Conservation (phyloP, 1,140 invertebrate species). For the Drosophila lacertosa region DNA sequence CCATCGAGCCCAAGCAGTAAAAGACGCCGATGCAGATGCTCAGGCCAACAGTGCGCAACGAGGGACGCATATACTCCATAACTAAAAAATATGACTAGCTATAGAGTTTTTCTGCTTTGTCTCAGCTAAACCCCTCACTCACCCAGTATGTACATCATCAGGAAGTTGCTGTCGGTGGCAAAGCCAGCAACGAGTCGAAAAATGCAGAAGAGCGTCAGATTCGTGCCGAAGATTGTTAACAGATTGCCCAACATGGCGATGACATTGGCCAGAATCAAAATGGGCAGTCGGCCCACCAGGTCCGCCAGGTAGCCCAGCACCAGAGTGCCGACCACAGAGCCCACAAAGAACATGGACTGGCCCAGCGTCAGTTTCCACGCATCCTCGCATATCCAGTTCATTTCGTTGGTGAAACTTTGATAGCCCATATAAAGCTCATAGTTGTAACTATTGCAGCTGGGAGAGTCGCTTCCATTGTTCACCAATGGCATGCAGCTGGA, state of each 20-base stretch:
- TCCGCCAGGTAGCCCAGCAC: slow-evolving; percentile 86
- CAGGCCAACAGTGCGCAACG: slow-evolving; percentile 85
- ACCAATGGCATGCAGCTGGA: slow-evolving; percentile 51
- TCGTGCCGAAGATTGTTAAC: slow-evolving; percentile 85
- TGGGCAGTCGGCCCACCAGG: slow-evolving; percentile 86
- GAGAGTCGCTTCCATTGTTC: slow-evolving; percentile 4
- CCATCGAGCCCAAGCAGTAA: slow-evolving; percentile 85
- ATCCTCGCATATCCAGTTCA: slow-evolving; percentile 86
- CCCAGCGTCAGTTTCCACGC: slow-evolving; percentile 85
- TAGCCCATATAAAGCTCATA: slow-evolving; percentile 75
- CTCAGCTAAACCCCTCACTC: slow-evolving; percentile 41
- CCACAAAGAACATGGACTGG: slow-evolving; percentile 87
- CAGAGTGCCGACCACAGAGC: slow-evolving; percentile 86
- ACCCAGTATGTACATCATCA: slow-evolving; percentile 88
- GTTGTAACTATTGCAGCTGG: slow-evolving; percentile 48
- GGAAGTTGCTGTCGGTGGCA: slow-evolving; percentile 86
- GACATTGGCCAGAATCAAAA: slow-evolving; percentile 85
- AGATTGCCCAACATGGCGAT: slow-evolving; percentile 85
- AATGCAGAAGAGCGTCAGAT: slow-evolving; percentile 84
- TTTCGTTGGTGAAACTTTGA: slow-evolving; percentile 70
- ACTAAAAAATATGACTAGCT: too few relatives aligned
- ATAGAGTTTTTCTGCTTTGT: slow-evolving; percentile 10
- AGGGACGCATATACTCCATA: slow-evolving; percentile 86
- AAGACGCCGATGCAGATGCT: slow-evolving; percentile 87
- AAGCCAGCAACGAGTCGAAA: slow-evolving; percentile 86